A percentile compares a stretch with the other conserved stretches of the same genome.
These are phyloP conservation scores for Drosophila orosa DNA, from an alignment of 1,140 invertebrate genomes.

Conservation along the genomic window DNA sequence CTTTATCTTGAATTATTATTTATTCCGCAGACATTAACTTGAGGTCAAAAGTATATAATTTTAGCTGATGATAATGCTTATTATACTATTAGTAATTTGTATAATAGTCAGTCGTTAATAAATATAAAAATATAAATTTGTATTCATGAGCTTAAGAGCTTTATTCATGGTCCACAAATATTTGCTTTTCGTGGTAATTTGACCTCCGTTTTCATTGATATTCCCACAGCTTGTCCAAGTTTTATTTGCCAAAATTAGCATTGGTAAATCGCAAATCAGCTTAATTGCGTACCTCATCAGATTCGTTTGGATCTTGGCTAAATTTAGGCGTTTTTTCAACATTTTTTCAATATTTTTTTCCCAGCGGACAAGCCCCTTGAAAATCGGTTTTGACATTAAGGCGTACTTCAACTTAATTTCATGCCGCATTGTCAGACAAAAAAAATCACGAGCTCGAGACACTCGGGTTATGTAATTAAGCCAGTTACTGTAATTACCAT, in stretches of 20 bases:
- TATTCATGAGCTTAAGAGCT: neutral
- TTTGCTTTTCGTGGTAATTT: neutral
- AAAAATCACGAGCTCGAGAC: slow-evolving; percentile 25
- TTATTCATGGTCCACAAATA: slow-evolving; percentile 1
- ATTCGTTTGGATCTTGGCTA: slow-evolving; percentile 27
- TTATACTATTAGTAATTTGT: neutral
- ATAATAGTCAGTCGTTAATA: neutral
- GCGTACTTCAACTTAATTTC: slow-evolving; percentile 60
- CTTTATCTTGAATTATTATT: neutral
- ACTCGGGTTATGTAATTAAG: slow-evolving; percentile 70
- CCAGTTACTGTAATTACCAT: slow-evolving; percentile 73
- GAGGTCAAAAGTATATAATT: neutral
- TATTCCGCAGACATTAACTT: neutral
- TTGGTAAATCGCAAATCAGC: slow-evolving; percentile 37
- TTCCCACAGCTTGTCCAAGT: slow-evolving; percentile 32
- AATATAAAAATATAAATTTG: slow-evolving; percentile 3
- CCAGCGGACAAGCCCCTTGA: slow-evolving; percentile 31
- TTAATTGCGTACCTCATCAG: slow-evolving; percentile 24
- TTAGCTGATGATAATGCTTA: neutral
- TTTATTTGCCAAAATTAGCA: slow-evolving; percentile 24
- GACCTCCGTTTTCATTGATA: slow-evolving; percentile 10
- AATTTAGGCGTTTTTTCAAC: slow-evolving; percentile 26
- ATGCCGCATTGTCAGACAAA: slow-evolving; percentile 47
- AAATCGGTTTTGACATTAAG: slow-evolving; percentile 67
- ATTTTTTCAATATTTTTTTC: slow-evolving; percentile 10